These are phyloP conservation scores for Cantharis rustica DNA, from an alignment of 2,888 invertebrate species.

Conservation along the genomic window DNA sequence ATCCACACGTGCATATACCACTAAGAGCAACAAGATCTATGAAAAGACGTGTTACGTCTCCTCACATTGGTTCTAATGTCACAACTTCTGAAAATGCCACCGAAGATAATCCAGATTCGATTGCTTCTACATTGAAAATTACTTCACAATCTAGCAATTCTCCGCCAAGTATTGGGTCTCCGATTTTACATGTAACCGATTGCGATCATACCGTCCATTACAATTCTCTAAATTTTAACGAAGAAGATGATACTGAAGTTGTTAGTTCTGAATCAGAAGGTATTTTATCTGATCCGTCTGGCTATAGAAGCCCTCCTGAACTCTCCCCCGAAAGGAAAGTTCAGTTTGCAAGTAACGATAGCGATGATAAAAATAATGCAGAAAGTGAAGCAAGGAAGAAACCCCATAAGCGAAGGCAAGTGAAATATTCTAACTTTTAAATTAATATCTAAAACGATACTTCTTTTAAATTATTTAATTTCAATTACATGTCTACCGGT, in stretches of 20 bases:
- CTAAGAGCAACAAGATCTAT: slow-evolving; percentile 64
- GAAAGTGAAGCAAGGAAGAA: slow-evolving; percentile 46
- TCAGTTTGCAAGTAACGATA: slow-evolving; percentile 53
- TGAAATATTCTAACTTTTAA: neutral
- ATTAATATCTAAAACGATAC: too few species aligned
- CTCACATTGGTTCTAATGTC: slow-evolving; percentile 34
- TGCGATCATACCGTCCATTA: slow-evolving; percentile 39
- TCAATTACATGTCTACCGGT: too few species aligned
- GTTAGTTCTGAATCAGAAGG: slow-evolving; percentile 53
- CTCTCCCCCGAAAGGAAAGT: slow-evolving; percentile 56
- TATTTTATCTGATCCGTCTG: slow-evolving; percentile 54
- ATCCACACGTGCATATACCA: slow-evolving; percentile 67
- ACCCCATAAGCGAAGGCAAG: slow-evolving; percentile 58
- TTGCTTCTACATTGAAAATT: slow-evolving; percentile 26
- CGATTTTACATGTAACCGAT: slow-evolving; percentile 38
- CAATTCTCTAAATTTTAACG: slow-evolving; percentile 36
- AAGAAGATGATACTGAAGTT: slow-evolving; percentile 46
- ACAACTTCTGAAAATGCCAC: slow-evolving; percentile 32
- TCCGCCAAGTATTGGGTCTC: slow-evolving; percentile 34
- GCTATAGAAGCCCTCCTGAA: slow-evolving; percentile 43
- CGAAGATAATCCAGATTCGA: slow-evolving; percentile 43
- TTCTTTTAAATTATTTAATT: too few species aligned
- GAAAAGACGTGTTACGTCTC: slow-evolving; percentile 54
- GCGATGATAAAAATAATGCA: slow-evolving; percentile 31
- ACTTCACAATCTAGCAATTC: slow-evolving; percentile 27